These are phyloP conservation scores for Alligator mississippiensis DNA, from an alignment of 2,113 vertebrate genomes.

Conservation along the genomic window DNA sequence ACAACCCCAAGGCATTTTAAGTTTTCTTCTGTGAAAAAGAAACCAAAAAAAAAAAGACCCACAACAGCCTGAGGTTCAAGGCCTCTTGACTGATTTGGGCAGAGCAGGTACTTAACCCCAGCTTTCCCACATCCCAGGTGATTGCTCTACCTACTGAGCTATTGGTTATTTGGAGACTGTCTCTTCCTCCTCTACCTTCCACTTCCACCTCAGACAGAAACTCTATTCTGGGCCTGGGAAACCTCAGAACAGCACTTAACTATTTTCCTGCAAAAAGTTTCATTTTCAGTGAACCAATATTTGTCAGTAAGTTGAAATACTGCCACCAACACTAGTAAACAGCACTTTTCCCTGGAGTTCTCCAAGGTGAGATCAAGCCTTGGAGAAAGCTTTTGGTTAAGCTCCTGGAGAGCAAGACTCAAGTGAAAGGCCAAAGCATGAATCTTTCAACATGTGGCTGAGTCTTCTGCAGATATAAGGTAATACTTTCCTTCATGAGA, in stretches of 20 bases:
- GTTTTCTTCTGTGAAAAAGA: rapidly evolving
- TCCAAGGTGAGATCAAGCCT: background rate
- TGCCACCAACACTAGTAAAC: background rate
- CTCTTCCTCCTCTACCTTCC: background rate
- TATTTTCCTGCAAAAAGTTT: background rate
- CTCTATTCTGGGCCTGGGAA: background rate
- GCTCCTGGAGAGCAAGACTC: background rate
- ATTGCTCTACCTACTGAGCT: background rate
- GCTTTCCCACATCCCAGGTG: rapidly evolving
- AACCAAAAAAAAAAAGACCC: background rate
- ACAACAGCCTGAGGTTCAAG: background rate
- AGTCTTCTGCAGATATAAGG: background rate
- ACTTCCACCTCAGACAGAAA: background rate
- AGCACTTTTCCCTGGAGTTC: background rate
- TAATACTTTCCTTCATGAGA: background rate
- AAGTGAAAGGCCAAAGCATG: rapidly evolving
- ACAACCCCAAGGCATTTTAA: background rate
- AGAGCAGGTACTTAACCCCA: background rate
- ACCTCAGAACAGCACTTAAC: no score
- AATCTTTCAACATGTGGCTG: background rate
- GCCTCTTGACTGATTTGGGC: background rate
- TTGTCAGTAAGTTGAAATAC: background rate
- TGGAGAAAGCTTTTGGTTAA: background rate
- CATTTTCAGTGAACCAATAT: background rate
- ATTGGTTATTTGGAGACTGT: rapidly evolving